Evolutionary conservation across 2,113 vertebrate species (phyloP).

Genomic region (Leucoraja erinaceus): DNA sequence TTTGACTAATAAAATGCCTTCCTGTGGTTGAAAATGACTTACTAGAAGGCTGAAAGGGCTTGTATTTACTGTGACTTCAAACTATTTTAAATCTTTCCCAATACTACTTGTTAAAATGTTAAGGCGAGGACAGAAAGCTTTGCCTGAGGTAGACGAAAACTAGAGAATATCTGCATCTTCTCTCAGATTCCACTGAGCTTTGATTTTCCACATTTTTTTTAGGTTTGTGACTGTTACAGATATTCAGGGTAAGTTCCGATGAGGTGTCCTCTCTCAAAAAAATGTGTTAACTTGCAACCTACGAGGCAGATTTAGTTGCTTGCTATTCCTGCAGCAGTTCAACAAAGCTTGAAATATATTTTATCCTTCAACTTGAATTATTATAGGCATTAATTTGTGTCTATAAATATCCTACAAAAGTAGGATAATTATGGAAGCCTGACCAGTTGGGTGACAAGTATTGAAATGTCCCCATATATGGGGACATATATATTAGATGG

Average conservation of each 20-base stretch:
- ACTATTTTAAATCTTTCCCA: not conserved
- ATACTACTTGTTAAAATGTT: not conserved
- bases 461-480: not conserved
- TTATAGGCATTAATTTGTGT: not conserved
- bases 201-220: not conserved
- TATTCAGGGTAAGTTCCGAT: conserved; percentile 62
- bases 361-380: conserved; percentile 19
- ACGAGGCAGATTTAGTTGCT: not conserved
- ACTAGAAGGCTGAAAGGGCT: not conserved
- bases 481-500: not conserved
- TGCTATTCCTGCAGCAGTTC: not conserved
- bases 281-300: conserved; percentile 59
- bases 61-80: not conserved
- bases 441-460: not conserved
- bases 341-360: not conserved
- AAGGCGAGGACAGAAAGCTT: not conserved
- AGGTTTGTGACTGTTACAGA: conserved; percentile 46
- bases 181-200: not conserved
- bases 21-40: not conserved
- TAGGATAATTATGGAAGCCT: not conserved
- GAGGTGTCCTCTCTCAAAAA: conserved; percentile 62
- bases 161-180: not conserved
- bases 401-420: not conserved
- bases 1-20: not conserved
- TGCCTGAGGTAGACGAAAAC: not conserved